Evolutionary conservation across 2,797 vertebrate genomes (phyloP).

Genomic region (Argentina silus): DNA sequence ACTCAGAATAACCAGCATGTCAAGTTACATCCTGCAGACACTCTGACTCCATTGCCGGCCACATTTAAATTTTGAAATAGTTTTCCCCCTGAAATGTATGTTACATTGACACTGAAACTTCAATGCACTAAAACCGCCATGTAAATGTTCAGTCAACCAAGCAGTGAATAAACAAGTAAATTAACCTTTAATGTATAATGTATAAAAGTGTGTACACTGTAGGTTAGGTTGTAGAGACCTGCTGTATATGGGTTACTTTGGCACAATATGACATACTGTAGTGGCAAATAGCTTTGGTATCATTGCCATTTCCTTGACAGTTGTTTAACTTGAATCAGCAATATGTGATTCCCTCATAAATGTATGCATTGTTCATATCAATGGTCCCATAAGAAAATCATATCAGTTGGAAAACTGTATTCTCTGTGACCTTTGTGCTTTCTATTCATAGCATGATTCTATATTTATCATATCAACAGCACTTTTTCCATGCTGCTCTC

Average conservation of each 20-base stretch:
- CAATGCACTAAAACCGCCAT: neutral
- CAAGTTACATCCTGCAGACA: constrained; percentile 75
- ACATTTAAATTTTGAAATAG: constrained; percentile 70
- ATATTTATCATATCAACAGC: constrained; percentile 79
- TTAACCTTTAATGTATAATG: constrained; percentile 15
- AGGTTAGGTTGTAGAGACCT: too few species aligned
- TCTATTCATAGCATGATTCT: constrained; percentile 72
- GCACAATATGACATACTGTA: too few species aligned
- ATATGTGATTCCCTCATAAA: neutral
- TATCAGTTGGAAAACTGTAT: constrained; percentile 60
- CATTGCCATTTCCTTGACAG: too few species aligned
- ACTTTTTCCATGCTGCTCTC: constrained; percentile 71
- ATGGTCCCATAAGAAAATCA: constrained; percentile 56
- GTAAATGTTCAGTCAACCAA: constrained; percentile 49
- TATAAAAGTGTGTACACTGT: too few species aligned
- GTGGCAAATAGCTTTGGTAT: too few species aligned
- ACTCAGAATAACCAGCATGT: constrained; percentile 70
- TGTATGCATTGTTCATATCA: constrained; percentile 27
- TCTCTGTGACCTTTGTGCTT: constrained; percentile 73
- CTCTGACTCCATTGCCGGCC: constrained; percentile 71
- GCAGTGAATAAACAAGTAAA: constrained; percentile 15
- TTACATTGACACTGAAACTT: constrained; percentile 42
- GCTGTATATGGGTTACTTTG: too few species aligned
- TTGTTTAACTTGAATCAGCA: too few species aligned
- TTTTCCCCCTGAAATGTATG: constrained; percentile 59